Evolutionary conservation across 2,888 invertebrate genomes (phyloP), one percentile per base, ranked within the genome.

Genomic region (Brachyptera risi): DNA sequence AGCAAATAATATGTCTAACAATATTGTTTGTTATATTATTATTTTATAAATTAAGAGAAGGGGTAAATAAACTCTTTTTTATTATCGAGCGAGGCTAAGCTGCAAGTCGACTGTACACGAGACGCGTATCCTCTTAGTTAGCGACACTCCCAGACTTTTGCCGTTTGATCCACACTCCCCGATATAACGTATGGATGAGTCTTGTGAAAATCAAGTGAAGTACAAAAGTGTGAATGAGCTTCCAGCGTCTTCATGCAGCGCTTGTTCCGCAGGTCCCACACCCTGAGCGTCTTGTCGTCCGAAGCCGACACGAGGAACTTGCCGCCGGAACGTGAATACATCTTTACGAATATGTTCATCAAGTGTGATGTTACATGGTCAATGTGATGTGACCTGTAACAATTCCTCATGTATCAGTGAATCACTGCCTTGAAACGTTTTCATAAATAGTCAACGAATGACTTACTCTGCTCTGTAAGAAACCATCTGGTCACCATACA

Each of bases 111-210:
- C 42, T 35, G 54, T 11, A 27, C 42, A 40, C 54, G 37, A 17
- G 57, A 23, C 49, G 11, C 19, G 24, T 38, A 26, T 42, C 24
- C 17, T 24, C 71, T 70, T 73, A 72, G 74, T 84, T 92, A 99
- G 83, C 99, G 98, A 83, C 99, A 99, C 83, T 99, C 99, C 99
- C 99, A 99, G 73, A 99, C 94, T 85, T 98, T 99, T 75, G 98
- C 90, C 74, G 94, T 92, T 81, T 95, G 95, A 84, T 99, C 99
- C 72, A 98, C 98, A 81, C 97, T 96, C 79, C 98, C 97, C 71
- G 97, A 96, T 80, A 97, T 92, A 75, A 98, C 98, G 80, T 87
- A 99, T 71, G 99, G 99, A 80, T 94, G 89, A 77, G 86, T 88
- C 82, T 87, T 92, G 84, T 99, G 98, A 85, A 99, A 97, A 91